phyloP scores from a whole-genome alignment of 2,888 invertebrate genomes.

The Mesochorus sp. region DNA sequence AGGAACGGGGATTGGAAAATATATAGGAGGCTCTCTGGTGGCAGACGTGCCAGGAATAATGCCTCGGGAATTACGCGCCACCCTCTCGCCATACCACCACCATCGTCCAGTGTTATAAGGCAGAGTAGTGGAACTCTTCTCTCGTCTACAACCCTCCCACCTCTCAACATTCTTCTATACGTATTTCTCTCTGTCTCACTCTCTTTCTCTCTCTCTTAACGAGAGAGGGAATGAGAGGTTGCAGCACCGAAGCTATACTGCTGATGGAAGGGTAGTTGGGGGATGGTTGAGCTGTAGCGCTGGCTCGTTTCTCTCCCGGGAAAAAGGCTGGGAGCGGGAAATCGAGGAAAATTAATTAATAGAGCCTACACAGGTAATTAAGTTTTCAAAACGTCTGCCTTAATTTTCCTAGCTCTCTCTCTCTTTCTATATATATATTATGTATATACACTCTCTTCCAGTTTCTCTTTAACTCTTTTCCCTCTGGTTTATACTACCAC shows the following conservation, averaged over 20 bases:
- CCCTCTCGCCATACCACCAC: conserved; percentile 39
- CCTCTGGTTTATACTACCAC: conserved; percentile 51
- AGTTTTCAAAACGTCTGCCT: conserved; percentile 79
- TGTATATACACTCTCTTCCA: conserved; percentile 55
- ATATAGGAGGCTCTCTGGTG: conserved; percentile 70
- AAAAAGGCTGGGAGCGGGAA: conserved; percentile 72
- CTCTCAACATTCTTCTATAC: conserved; percentile 11
- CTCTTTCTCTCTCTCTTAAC: conserved; percentile 21
- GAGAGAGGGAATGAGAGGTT: conserved; percentile 47
- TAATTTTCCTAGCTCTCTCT: conserved; percentile 67
- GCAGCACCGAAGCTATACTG: conserved; percentile 21
- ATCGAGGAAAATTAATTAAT: conserved; percentile 82
- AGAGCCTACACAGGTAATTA: conserved; percentile 81
- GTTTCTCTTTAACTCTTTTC: conserved; percentile 10
- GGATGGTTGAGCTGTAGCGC: conserved; percentile 45
- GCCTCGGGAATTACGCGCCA: conserved; percentile 79
- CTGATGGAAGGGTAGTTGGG: neutral
- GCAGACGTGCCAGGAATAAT: conserved; percentile 81
- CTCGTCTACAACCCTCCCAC: conserved; percentile 68
- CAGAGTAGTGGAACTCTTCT: conserved; percentile 33
- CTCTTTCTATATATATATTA: conserved; percentile 64
- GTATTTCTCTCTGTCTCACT: neutral
- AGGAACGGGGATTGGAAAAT: conserved; percentile 63
- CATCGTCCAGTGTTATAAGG: conserved; percentile 14
- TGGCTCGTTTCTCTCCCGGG: conserved; percentile 55